A percentile compares a stretch with the other conserved stretches of the same genome.
These are phyloP conservation scores for Pissodes strobi DNA, from an alignment of 1,140 invertebrate species.

Conservation along the genomic window DNA sequence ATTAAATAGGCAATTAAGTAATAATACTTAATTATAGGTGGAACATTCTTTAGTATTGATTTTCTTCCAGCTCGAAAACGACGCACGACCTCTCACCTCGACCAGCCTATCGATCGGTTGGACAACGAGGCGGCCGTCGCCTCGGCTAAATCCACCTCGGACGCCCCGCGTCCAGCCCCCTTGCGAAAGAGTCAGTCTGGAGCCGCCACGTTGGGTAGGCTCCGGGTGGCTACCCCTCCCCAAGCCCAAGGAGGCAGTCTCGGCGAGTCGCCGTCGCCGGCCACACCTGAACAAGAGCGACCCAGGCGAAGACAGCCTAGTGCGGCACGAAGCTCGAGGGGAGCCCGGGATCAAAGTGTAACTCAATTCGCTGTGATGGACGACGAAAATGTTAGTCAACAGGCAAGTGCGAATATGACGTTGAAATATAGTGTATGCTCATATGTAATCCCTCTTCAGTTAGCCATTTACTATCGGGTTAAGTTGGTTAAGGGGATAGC, in stretches of 20 bases:
- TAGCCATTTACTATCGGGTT: too few species aligned
- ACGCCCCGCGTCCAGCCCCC: conserved; percentile 49
- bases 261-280: conserved; percentile 47
- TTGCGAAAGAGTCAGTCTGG: conserved; percentile 53
- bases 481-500: too few species aligned
- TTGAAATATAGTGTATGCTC: too few species aligned
- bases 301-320: conserved; percentile 50
- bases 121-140: conserved; percentile 53
- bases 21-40: too few species aligned
- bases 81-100: conserved; percentile 52
- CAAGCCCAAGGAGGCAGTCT: conserved; percentile 40
- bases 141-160: conserved; percentile 49
- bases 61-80: conserved; percentile 47
- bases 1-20: too few species aligned
- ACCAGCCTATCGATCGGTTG: conserved; percentile 50
- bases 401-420: conserved; percentile 67
- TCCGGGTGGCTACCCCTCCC: conserved; percentile 57
- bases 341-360: conserved; percentile 64
- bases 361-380: conserved; percentile 91
- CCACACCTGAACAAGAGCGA: conserved; percentile 54
- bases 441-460: too few species aligned
- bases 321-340: conserved; percentile 50
- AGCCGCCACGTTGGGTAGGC: conserved; percentile 63
- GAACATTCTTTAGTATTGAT: too few species aligned
- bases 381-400: conserved; percentile 90